Conservation (phyloP, 2,113 vertebrate species). For the Ursus arctos region DNA sequence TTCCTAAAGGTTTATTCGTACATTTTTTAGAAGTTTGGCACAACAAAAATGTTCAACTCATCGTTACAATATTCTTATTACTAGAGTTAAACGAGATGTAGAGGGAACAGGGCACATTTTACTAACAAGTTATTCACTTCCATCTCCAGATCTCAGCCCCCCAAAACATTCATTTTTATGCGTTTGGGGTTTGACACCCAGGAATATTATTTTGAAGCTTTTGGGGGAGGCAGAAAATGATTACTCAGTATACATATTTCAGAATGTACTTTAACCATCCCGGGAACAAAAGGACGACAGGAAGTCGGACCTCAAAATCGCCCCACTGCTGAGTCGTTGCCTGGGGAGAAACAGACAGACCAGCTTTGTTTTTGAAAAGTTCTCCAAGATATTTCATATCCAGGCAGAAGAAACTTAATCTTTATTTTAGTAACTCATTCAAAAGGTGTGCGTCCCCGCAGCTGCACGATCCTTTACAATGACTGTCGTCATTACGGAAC, state of each 20-base stretch:
- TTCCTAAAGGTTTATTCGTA: constrained; percentile 1
- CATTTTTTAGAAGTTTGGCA: neutral
- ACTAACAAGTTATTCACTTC: constrained; percentile 32
- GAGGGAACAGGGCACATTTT: neutral
- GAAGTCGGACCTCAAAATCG: neutral
- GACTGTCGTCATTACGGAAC: neutral
- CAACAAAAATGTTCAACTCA: constrained; percentile 7
- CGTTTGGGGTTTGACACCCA: neutral
- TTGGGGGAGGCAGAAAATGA: neutral
- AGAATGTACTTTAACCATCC: constrained; percentile 3
- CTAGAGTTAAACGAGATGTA: neutral
- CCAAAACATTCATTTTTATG: neutral
- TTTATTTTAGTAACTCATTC: constrained; percentile 47
- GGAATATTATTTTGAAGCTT: neutral
- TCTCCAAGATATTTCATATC: neutral
- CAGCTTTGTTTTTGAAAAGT: constrained; percentile 25
- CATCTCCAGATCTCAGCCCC: neutral
- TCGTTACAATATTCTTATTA: neutral
- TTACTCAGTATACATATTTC: neutral
- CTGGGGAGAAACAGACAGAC: neutral
- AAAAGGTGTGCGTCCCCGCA: neutral
- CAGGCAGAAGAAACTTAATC: neutral
- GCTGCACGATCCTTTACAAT: accelerated
- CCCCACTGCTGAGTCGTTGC: neutral
- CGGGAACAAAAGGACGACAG: neutral